Conservation (phyloP, 2,113 vertebrate genomes). For the Erpornis zantholeuca region DNA sequence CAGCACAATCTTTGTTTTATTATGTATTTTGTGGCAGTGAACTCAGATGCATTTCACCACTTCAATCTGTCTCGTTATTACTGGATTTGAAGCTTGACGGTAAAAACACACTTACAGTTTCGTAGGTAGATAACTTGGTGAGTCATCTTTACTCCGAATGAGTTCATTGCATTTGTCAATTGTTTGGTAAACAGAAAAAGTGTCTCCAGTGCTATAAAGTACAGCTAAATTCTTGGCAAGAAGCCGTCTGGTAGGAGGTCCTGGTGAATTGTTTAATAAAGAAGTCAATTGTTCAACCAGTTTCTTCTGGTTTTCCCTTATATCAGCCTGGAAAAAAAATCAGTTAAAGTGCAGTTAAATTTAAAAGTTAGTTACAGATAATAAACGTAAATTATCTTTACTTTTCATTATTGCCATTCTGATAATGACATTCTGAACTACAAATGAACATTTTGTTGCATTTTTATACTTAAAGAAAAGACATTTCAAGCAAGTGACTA, state of each 20-base stretch:
- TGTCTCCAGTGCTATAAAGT: conserved; percentile 87
- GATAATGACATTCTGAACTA: neutral
- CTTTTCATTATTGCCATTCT: neutral
- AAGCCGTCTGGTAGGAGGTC: conserved; percentile 87
- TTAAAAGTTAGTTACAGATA: neutral
- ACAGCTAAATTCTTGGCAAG: conserved; percentile 86
- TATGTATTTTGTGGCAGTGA: neutral
- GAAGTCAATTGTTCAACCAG: conserved; percentile 84
- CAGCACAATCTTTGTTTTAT: neutral
- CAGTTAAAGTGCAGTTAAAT: neutral
- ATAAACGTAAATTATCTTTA: neutral
- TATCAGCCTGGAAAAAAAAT: conserved; percentile 75
- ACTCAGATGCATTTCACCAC: neutral
- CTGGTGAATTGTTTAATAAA: conserved; percentile 85
- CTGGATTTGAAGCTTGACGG: neutral
- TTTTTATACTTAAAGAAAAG: neutral
- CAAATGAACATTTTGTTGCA: neutral
- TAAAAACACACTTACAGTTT: conserved; percentile 83
- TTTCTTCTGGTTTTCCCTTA: conserved; percentile 86
- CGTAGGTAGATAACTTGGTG: conserved; percentile 89
- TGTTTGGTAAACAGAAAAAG: conserved; percentile 82
- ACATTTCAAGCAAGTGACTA: neutral
- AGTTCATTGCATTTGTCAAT: conserved; percentile 93
- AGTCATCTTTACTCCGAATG: conserved; percentile 94
- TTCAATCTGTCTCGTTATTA: neutral